Conservation (phyloP, 2,888 invertebrate genomes). For the Rhagophthalmus giganteus region DNA sequence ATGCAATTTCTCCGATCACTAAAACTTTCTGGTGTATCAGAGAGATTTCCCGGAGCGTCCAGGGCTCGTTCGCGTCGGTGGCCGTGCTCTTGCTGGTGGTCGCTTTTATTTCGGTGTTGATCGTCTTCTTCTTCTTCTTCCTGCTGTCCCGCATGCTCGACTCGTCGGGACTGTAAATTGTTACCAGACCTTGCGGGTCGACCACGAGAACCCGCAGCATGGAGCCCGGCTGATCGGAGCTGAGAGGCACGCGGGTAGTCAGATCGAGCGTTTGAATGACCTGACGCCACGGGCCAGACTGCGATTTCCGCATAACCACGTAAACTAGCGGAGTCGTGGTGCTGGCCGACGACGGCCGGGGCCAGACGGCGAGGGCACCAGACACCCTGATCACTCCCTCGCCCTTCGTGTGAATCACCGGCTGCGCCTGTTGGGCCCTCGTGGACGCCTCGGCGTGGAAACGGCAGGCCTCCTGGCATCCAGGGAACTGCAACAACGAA, state of each 20-base stretch:
- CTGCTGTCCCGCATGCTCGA: slow-evolving; percentile 56
- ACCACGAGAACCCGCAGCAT: slow-evolving; percentile 70
- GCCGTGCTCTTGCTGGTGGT: slow-evolving; percentile 58
- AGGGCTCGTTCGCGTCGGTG: slow-evolving; percentile 59
- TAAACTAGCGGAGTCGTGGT: slow-evolving; percentile 66
- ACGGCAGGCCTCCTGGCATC: slow-evolving; percentile 72
- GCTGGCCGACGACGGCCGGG: slow-evolving; percentile 62
- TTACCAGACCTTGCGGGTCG: slow-evolving; percentile 69
- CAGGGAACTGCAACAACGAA: slow-evolving; percentile 64
- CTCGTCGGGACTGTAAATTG: slow-evolving; percentile 71
- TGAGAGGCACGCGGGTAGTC: slow-evolving; percentile 66
- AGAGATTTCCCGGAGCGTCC: slow-evolving; percentile 69
- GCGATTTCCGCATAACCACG: slow-evolving; percentile 70
- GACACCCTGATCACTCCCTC: slow-evolving; percentile 68
- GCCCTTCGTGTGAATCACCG: slow-evolving; percentile 71
- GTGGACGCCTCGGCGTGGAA: slow-evolving; percentile 67
- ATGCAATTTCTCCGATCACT: slow-evolving; percentile 72
- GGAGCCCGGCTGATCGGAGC: slow-evolving; percentile 62
- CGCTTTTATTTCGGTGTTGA: slow-evolving; percentile 58
- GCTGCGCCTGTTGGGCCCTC: slow-evolving; percentile 66
- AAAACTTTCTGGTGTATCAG: slow-evolving; percentile 73
- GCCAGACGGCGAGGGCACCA: slow-evolving; percentile 67
- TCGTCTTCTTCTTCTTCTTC: slow-evolving; percentile 56
- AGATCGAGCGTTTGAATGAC: slow-evolving; percentile 68
- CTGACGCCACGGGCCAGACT: slow-evolving; percentile 67